Evolutionary conservation across 92 coral and sea anemone species (phyloP).

Genomic region (Actinostola sp.): DNA sequence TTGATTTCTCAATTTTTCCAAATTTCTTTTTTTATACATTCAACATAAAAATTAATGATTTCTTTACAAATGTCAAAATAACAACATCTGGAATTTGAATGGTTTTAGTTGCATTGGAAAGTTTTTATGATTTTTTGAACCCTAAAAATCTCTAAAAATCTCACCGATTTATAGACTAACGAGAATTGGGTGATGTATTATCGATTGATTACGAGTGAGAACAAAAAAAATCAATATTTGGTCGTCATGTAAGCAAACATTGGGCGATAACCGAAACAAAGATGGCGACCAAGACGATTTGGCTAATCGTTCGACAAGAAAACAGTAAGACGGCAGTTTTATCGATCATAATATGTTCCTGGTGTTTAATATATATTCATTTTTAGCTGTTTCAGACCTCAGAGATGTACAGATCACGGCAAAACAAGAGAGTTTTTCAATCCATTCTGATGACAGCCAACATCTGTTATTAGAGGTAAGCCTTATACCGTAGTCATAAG

Average conservation of each 20-base stretch:
- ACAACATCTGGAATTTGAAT: too few species aligned
- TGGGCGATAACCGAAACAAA: not conserved
- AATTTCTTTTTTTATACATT: too few species aligned
- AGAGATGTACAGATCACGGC: constrained; percentile 15
- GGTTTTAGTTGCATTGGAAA: too few species aligned
- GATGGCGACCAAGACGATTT: constrained; percentile 16
- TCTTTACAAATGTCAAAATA: too few species aligned
- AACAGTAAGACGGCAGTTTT: not conserved
- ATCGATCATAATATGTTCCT: not conserved
- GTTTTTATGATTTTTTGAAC: too few species aligned
- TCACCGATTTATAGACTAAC: not conserved
- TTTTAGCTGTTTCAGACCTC: constrained; percentile 28
- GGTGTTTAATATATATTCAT: not conserved
- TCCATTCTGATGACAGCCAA: constrained; percentile 18
- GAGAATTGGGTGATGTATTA: not conserved
- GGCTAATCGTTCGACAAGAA: constrained; percentile 29
- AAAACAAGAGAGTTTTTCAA: constrained; percentile 1
- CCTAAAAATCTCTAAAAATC: too few species aligned
- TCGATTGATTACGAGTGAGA: not conserved
- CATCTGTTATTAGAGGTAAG: constrained; percentile 1
- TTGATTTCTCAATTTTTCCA: too few species aligned
- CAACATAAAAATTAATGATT: too few species aligned
- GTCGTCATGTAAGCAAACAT: not conserved
- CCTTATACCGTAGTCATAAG: too few species aligned
- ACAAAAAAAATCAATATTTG: not conserved